These are phyloP conservation scores for Ophthalmolycus amberensis DNA, from an alignment of 2,113 vertebrate species.

Conservation along the genomic window DNA sequence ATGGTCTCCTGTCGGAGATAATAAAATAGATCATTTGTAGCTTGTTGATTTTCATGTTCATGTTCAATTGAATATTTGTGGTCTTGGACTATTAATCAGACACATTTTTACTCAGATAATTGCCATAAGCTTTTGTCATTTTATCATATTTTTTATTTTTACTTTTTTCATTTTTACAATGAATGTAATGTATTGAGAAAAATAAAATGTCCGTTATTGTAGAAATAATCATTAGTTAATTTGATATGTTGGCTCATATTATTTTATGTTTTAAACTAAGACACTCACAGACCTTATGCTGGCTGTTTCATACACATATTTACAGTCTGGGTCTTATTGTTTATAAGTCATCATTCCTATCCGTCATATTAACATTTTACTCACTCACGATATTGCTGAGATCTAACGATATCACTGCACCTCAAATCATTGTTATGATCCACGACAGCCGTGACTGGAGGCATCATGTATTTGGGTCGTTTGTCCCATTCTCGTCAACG, in stretches of 20 bases:
- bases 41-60: not conserved
- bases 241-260: not conserved
- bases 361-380: not conserved
- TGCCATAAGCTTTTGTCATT: not conserved
- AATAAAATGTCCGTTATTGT: not conserved
- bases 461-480: too few species aligned
- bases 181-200: not conserved
- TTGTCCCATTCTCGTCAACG: too few species aligned
- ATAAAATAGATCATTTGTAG: not conserved
- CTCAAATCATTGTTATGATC: not conserved
- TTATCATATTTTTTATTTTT: too few species aligned
- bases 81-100: too few species aligned
- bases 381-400: too few species aligned
- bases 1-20: not conserved
- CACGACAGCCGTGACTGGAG: too few species aligned
- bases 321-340: not conserved
- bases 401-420: too few species aligned
- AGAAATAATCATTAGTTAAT: not conserved
- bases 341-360: not conserved
- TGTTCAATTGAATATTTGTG: not conserved
- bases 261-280: not conserved
- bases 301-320: not conserved
- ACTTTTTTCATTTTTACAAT: not conserved
- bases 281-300: not conserved
- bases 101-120: not conserved